Percentiles rank a stretch among this genome's conserved stretches.
These are phyloP conservation scores for Zaprionus bogoriensis DNA, from an alignment of 2,888 invertebrate species.

Conservation along the genomic window DNA sequence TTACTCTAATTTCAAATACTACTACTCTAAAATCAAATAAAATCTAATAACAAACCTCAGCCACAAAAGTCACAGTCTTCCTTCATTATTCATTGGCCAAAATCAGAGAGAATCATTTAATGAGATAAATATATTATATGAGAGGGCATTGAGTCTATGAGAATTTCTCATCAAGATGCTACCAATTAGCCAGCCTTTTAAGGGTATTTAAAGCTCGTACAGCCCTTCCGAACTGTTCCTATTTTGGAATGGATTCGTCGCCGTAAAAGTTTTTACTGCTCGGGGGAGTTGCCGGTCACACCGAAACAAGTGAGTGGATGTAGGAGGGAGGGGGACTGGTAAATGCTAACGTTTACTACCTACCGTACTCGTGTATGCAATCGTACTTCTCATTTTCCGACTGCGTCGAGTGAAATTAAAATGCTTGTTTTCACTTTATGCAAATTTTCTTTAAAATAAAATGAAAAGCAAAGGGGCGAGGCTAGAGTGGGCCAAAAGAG, in stretches of 20 bases:
- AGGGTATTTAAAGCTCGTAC: slow-evolving; percentile 10
- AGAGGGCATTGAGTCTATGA: too few species aligned
- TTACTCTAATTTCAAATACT: too few species aligned
- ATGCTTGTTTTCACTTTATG: slow-evolving; percentile 82
- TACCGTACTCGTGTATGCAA: slow-evolving; percentile 54
- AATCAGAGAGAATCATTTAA: too few species aligned
- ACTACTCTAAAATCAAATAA: too few species aligned
- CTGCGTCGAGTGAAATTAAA: slow-evolving; percentile 76
- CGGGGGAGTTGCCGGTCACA: slow-evolving; percentile 52
- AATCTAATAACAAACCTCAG: too few species aligned
- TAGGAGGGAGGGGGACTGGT: slow-evolving; percentile 31
- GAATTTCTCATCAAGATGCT: background rate
- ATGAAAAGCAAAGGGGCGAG: slow-evolving; percentile 45
- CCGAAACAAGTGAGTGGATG: slow-evolving; percentile 9
- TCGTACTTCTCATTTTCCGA: slow-evolving; percentile 61
- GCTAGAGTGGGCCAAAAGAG: slow-evolving; percentile 8
- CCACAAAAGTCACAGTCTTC: too few species aligned
- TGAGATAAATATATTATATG: too few species aligned
- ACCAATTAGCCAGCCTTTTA: background rate
- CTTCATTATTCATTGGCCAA: too few species aligned
- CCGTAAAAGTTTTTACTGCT: slow-evolving; percentile 70
- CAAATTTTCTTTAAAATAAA: slow-evolving; percentile 73
- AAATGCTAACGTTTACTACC: slow-evolving; percentile 73
- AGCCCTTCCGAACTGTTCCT: background rate
- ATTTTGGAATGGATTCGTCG: slow-evolving; percentile 42